Evolutionary conservation across 2,797 vertebrate genomes (phyloP), one percentile per base, ranked within the genome.

Genomic region (Calcarius lapponicus): DNA sequence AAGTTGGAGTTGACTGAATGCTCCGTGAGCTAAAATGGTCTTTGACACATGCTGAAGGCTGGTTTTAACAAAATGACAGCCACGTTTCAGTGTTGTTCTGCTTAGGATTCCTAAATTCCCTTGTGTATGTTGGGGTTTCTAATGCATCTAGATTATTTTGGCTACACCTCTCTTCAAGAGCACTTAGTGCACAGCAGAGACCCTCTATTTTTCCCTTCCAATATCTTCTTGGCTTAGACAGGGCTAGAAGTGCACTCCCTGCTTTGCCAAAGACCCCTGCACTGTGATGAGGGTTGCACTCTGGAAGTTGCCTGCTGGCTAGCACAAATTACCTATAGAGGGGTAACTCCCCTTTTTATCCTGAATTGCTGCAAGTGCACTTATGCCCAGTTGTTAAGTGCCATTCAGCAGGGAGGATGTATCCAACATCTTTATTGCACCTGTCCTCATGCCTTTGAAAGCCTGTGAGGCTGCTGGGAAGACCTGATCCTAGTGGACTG

Each of bases 261-360:
- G 40, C 18, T 80, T 90, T 83, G 65, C 60, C 43, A 72, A 84
- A 90, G 66, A 57, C 25, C 25, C 10, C 12, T 56, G 13, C 14
- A 6, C 40, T 62, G 51, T 61, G 48, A 12, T 28, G 58, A 85
- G 53, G 71, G n/a, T 38, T 76, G 48, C 22, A 36, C 45, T n/a
- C n/a, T 62, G 36, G 48, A 62, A 92, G 48, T 50, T 92, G 50
- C n/a, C 31, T 83, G 8, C 40, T 92, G 61, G 31, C 48, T 92
- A 32, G n/a, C 32, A 48, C 43, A 69, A n/a, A 18, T n/a, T 24
- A 48, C 36, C 48, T 50, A 5, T 2, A 88, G 53, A 83, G 12
- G 8, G n/a, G 13, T 43, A 40, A 43, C 19, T 58, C 32, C 47
- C 4, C n/a, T 60, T 84, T 34, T 71, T n/a, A 25, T 31, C 56